These are phyloP conservation scores for Arremon aurantiirostris DNA, from an alignment of 2,797 vertebrate species.

Conservation along the genomic window DNA sequence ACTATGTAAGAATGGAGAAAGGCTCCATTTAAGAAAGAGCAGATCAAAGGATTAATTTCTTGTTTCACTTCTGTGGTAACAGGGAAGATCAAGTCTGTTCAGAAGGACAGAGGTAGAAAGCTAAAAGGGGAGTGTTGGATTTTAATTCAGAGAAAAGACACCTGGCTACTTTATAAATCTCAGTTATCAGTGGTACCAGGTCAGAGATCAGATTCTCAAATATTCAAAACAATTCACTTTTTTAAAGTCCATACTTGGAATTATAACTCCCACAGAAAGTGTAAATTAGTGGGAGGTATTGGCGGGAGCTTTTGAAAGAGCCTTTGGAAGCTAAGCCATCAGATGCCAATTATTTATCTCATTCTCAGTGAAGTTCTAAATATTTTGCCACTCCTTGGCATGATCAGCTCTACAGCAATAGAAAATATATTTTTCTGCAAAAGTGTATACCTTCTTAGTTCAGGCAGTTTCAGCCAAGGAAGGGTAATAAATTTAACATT, in stretches of 20 bases:
- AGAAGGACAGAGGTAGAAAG: not conserved
- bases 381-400: not conserved
- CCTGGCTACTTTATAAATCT: not conserved
- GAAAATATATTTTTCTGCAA: not conserved
- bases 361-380: not conserved
- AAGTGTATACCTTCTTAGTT: not conserved
- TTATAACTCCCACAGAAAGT: not conserved
- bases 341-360: not conserved
- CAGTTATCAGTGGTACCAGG: not conserved
- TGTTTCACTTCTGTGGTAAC: not conserved
- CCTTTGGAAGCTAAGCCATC: not conserved
- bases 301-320: not conserved
- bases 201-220: not conserved
- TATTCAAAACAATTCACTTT: not conserved
- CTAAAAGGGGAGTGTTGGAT: not conserved
- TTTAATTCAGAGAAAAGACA: not conserved
- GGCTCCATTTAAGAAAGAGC: not conserved
- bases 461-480: not conserved
- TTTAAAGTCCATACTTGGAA: not conserved
- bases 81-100: not conserved
- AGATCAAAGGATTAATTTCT: not conserved
- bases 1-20: not conserved
- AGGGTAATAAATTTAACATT: not conserved
- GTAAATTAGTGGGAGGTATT: not conserved
- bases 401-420: not conserved